Evolutionary conservation across 2,113 vertebrate genomes (phyloP), one percentile per base, ranked within the genome.

Genomic region (Semicossyphus pulcher): DNA sequence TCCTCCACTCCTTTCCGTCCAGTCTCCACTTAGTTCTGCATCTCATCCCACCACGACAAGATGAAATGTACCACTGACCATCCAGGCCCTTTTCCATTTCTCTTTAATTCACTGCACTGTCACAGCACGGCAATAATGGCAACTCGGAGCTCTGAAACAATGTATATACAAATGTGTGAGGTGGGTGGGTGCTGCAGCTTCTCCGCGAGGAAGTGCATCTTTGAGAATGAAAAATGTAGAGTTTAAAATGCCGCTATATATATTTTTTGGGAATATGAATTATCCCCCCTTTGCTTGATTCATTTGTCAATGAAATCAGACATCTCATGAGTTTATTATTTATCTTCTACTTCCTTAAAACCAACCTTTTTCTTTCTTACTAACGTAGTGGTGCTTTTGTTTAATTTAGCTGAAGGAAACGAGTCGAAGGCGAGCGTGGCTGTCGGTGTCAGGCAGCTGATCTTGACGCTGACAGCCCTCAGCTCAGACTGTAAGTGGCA

Each of bases 241-340:
- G 72, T 85, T 82, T 72, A 67, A 83, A 85, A 71, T 83, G 85
- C 84, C 86, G 90, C 88, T 91, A 64, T 83, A 80, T 82, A 75
- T 76, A 75, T 65, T 61, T 73, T 78, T 85, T 85, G 72, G 64
- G 74, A 83, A 66, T 81, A 79, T 81, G 63, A 88, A 66, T 61
- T 61, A 73, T 59, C 81, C 86, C 80, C 72, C 72, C 78, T 75
- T 90, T 76, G 90, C 84, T 87, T 91, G 86, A 89, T 92, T 92
- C 84, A 89, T 91, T 90, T 81, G 80, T 90, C 83, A 45, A n/a
- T 3, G 6, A 16, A 16, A 42, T 32, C 32, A 32, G 12, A 41
- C 25, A 8, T n/a, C 28, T 67, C 10, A 11, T 36, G 20, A 63
- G 20, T 31, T 54, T 1, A 44, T 41, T 26, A 51, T 34, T 42